A percentile compares a stretch with the other conserved stretches of the same genome.
Evolutionary conservation across 2,797 vertebrate species (phyloP).

Genomic region (Rallus crepitans): DNA sequence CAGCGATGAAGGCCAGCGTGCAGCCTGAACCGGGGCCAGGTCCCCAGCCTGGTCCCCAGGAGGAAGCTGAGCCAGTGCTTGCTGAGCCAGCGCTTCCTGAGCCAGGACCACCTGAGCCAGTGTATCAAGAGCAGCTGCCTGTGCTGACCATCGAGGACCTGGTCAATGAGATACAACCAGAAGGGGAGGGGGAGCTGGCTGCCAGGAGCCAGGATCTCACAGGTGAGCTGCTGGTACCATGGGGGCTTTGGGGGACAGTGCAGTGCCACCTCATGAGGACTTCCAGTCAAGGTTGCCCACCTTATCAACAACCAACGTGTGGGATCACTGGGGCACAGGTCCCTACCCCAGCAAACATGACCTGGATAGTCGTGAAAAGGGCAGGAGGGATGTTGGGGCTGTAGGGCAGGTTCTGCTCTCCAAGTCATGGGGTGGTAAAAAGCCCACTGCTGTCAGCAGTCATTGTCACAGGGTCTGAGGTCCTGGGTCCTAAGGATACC

Average conservation of each 20-base stretch:
- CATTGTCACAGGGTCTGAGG: neutral
- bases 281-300: neutral
- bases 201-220: neutral
- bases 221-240: slow-evolving; percentile 53
- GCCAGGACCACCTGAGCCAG: neutral
- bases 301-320: neutral
- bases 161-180: neutral
- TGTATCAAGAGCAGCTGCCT: neutral
- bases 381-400: neutral
- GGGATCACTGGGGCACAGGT: neutral
- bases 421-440: neutral
- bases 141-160: neutral
- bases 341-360: neutral
- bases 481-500: neutral
- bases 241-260: fast-evolving
- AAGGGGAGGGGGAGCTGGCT: slow-evolving; percentile 22
- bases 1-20: neutral
- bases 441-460: neutral
- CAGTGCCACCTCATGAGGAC: neutral
- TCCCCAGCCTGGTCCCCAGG: neutral
- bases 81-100: neutral
- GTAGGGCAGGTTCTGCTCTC: neutral
- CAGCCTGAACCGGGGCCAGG: neutral
- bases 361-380: neutral
- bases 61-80: neutral